Evolutionary conservation across 1,140 invertebrate species (phyloP).

Genomic region (Semibalanus balanoides): DNA sequence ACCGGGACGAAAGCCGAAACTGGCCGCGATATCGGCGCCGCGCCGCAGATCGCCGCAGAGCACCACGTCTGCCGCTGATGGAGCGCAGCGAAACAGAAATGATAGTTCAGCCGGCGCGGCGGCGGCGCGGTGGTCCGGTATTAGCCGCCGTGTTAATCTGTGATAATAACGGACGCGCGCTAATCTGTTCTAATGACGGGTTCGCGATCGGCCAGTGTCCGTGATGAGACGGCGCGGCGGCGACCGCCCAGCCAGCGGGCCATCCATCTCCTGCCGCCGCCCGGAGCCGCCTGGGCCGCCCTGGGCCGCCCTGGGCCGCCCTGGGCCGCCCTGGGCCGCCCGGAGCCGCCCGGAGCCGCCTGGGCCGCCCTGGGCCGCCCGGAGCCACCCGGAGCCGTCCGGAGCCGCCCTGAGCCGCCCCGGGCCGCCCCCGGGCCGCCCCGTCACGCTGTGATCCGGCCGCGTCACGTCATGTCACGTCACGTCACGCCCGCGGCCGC

Average conservation of each 20-base stretch:
- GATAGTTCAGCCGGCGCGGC: not conserved
- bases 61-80: not conserved
- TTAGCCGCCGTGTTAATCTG: not conserved
- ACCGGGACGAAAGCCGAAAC: no score
- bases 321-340: no score
- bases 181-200: not conserved
- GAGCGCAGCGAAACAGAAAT: not conserved
- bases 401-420: not conserved
- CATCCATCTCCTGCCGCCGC: not conserved
- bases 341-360: not conserved
- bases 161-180: not conserved
- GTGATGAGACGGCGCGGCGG: not conserved
- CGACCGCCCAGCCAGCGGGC: not conserved
- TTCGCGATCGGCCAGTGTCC: not conserved
- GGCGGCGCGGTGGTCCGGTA: not conserved
- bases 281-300: not conserved
- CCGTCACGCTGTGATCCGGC: not conserved
- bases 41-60: no score
- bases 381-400: no score
- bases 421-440: no score
- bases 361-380: no score
- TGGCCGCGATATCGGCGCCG: no score
- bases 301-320: no score
- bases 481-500: not conserved
- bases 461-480: not conserved